Evolutionary conservation across 2,888 invertebrate genomes (phyloP), one percentile per base, ranked within the genome.

Genomic region (Caenorhabditis doughertyi): DNA sequence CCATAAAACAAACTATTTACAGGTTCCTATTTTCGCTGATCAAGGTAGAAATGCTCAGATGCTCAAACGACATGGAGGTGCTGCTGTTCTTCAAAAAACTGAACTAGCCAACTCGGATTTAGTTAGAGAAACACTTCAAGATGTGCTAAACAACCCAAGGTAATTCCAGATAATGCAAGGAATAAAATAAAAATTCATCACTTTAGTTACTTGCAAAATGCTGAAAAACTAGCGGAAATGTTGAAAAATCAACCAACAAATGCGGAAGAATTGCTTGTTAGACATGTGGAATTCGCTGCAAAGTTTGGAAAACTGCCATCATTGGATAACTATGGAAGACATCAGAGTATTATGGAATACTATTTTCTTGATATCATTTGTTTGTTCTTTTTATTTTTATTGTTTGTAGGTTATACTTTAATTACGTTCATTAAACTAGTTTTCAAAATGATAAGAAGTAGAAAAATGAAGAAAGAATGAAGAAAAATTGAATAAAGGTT

Each of bases 11-110:
- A 42, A 3, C 32, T 18, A 32, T 3, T 8, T 60, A 18, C 16
- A 58, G 70, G 44, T 71, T 47, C 56, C 72, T 9, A 72, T 51
- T 3, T 76, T 77, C 55, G 83, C 74, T n/a, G 83, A 85, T 51
- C 74, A 74, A 35, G 53, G 56, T 13, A 42, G 74, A 35, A 74
- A 74, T 29, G 74, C 74, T n/a, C 64, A 56, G 47, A 74, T 74
- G 74, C 25, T 74, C 11, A 55, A 47, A 23, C 21, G 74, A 23
- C 74, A 74, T 42, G 74, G 74, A 1, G 74, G 74, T 32, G 65
- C 47, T 7, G 29, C 27, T 4, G 65, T 65, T 9, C 65, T 74
- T 11, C 35, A 53, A 25, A 74, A 65, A 55, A 32, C 25, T 5
- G 74, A 74, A 18, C 18, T 71, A 21, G 8, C 18, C 0, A 9